Evolutionary conservation across 1,140 invertebrate species (phyloP), one percentile per base, ranked within the genome.

Genomic region (Rhagoletis pomonella): DNA sequence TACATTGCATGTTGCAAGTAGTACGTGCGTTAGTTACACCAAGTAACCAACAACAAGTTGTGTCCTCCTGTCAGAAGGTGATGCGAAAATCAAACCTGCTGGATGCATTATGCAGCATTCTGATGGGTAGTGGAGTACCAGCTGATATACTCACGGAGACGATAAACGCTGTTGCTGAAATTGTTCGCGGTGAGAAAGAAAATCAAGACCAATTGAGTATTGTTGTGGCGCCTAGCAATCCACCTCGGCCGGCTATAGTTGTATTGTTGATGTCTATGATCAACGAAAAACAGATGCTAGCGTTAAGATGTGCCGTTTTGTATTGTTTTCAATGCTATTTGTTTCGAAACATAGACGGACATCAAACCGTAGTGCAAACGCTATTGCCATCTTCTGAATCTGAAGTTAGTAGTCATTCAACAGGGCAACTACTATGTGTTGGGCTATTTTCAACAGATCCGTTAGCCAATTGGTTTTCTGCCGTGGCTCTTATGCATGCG

Each of bases 241-340:
- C 98, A 59, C 97, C 98, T 14, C 95, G 97, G 81, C 97, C 99
- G 1, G 98, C 97, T 1, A 96, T 99, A 77, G 97, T 99, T 0
- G 97, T 99, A 65, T 94, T 99, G 9, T 93, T 99, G 12, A 98
- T 99, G 97, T 99, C 98, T 0, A 99, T 99, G 98, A 98, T 99
- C 3, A 99, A 99, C 93, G 99, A 99, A 90, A 99, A 99, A 92
- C 99, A 99, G 93, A 97, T 98, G 14, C 97, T 99, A 92, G 93
- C 95, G 9, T 93, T 99, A 85, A 95, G 98, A 86, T 99, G 98
- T 94, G 97, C 99, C 1, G 98, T 99, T 10, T 95, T 99, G 0
- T 99, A 99, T 93, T 99, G 98, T 92, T 99, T 99, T 93, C 96
- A 99, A 94, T 99, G 97, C 93, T 99, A 97, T 92, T 94, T 99